Conservation (phyloP, 2,113 vertebrate genomes). For the Emydura subglobosa region DNA sequence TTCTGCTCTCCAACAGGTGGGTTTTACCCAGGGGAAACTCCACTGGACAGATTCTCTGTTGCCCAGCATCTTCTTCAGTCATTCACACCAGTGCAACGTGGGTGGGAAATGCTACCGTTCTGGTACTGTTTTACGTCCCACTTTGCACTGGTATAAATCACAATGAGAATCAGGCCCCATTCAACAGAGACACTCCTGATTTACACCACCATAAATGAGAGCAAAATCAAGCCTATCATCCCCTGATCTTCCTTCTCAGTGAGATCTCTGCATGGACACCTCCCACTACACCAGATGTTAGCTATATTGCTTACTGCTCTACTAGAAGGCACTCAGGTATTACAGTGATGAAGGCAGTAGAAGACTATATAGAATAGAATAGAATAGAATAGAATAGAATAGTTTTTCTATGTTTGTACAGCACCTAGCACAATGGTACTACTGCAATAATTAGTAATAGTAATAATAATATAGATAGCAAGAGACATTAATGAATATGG, state of each 20-base stretch:
- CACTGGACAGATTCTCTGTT: not conserved
- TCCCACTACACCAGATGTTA: not conserved
- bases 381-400: too few relatives aligned
- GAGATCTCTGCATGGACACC: not conserved
- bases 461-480: not conserved
- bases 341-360: not conserved
- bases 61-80: not conserved
- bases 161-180: not conserved
- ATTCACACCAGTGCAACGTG: not conserved
- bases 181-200: not conserved
- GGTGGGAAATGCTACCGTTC: not conserved
- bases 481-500: not conserved
- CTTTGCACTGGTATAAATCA: not conserved
- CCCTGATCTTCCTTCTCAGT: not conserved
- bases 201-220: not conserved
- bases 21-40: slow-evolving; percentile 35
- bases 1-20: fast-evolving
- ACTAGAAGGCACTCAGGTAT: not conserved
- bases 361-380: not conserved
- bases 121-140: not conserved
- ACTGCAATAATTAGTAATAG: not conserved
- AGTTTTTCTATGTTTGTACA: not conserved
- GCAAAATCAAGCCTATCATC: not conserved
- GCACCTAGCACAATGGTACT: not conserved
- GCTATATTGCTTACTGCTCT: not conserved